Conservation (phyloP, 2,888 invertebrate genomes). For the Bruchidius siliquastri region DNA sequence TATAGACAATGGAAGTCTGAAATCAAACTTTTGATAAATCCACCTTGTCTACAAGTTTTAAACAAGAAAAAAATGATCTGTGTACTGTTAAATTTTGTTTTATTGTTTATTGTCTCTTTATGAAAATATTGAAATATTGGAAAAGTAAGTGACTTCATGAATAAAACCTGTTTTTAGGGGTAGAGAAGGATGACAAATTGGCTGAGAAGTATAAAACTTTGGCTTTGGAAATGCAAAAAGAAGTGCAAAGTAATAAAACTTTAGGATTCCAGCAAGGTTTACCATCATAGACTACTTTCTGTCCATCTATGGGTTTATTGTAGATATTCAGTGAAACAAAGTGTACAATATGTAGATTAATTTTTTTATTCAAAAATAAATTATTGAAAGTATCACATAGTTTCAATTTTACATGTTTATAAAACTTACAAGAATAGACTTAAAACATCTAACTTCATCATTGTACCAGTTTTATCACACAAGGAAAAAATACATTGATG, state of each 20-base stretch:
- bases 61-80: no score
- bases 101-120: no score
- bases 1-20: no score
- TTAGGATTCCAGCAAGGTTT: conserved; percentile 51
- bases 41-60: no score
- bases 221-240: conserved; percentile 67
- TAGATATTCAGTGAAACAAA: neutral
- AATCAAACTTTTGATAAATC: no score
- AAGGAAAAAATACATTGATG: neutral
- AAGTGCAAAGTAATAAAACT: conserved; percentile 49
- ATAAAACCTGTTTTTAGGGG: conserved; percentile 36
- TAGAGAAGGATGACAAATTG: conserved; percentile 63
- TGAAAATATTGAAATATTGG: no score
- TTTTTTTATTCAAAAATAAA: neutral
- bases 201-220: conserved; percentile 68
- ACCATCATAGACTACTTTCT: conserved; percentile 6
- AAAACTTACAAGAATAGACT: neutral
- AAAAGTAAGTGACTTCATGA: no score
- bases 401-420: neutral
- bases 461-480: conserved; percentile 10
- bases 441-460: conserved; percentile 9
- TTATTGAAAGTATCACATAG: neutral
- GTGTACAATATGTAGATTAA: neutral
- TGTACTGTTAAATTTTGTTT: no score
- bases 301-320: neutral